phyloP scores from a whole-genome alignment of 2,888 invertebrate species.

The Melieria picta region DNA sequence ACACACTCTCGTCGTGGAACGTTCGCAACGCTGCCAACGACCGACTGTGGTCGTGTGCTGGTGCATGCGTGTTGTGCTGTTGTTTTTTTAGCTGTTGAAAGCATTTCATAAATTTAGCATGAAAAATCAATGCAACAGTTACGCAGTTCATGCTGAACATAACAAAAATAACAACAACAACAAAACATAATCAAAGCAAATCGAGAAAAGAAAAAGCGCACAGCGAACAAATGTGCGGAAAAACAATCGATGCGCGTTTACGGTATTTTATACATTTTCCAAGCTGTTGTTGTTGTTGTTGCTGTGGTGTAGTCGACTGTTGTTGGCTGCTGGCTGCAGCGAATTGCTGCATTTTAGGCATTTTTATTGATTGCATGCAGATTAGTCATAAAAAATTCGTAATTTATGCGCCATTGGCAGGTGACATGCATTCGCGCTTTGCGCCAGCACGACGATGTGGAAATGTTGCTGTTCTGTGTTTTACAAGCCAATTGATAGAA shows the following conservation, averaged over 20 bases:
- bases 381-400: conserved; percentile 25
- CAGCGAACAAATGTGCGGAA: not conserved
- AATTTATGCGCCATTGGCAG: conserved; percentile 14
- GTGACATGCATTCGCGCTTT: conserved; percentile 13
- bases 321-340: conserved; percentile 11
- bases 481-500: too few species aligned
- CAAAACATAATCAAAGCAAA: conserved; percentile 5
- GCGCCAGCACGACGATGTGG: not conserved
- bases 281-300: conserved; percentile 3
- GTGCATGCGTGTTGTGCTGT: conserved; percentile 9
- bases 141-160: conserved; percentile 3
- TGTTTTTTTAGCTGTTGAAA: conserved; percentile 18
- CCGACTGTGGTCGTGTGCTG: too few species aligned
- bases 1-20: too few species aligned
- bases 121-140: conserved; percentile 26
- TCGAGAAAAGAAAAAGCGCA: too few species aligned
- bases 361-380: conserved; percentile 28
- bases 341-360: conserved; percentile 18
- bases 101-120: conserved; percentile 20
- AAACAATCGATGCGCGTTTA: conserved; percentile 11
- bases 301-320: not conserved
- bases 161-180: not conserved
- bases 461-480: not conserved
- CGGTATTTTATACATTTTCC: not conserved
- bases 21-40: too few species aligned